These are phyloP conservation scores for Indri indri DNA, from an alignment of 2,113 vertebrate species.

Conservation along the genomic window DNA sequence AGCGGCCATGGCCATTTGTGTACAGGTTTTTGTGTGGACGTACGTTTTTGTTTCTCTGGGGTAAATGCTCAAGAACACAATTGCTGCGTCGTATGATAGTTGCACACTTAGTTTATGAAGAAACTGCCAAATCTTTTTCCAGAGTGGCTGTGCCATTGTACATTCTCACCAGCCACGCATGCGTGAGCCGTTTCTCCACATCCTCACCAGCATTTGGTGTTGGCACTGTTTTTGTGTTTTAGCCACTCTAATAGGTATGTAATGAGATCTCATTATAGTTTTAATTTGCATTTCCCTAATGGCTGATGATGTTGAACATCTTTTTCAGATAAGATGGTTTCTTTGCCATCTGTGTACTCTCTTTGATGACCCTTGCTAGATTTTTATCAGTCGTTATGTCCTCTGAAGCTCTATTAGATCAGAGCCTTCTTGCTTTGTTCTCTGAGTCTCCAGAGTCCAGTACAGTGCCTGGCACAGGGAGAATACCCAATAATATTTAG, in stretches of 20 bases:
- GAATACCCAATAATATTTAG: not conserved
- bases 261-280: not conserved
- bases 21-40: not conserved
- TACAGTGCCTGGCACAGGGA: no score
- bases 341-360: not conserved
- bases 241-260: not conserved
- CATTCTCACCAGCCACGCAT: no score
- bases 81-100: not conserved
- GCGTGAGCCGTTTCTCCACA: not conserved
- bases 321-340: not conserved
- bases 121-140: not conserved
- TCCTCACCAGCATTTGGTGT: not conserved
- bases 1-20: not conserved
- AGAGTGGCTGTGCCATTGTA: not conserved
- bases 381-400: not conserved
- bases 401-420: not conserved
- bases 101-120: not conserved
- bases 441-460: not conserved
- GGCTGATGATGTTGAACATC: not conserved
- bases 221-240: not conserved
- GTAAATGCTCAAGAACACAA: not conserved
- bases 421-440: not conserved
- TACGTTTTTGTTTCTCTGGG: not conserved
- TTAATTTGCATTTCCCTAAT: not conserved
- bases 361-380: not conserved